These are phyloP conservation scores for Ctenopoma multispine DNA, from an alignment of 2,797 vertebrate species.

Conservation along the genomic window DNA sequence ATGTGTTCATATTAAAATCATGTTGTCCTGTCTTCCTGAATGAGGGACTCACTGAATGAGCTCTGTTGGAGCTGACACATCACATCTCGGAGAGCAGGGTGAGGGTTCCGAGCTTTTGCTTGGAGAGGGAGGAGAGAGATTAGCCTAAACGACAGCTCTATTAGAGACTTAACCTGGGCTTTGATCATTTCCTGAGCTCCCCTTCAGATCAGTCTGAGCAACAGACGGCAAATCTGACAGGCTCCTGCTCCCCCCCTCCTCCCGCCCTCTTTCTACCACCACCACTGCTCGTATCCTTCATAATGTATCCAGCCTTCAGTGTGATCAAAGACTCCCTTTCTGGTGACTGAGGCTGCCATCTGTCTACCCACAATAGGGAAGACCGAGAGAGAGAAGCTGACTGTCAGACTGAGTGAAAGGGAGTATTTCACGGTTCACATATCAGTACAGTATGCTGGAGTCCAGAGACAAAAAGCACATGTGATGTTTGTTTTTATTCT, in stretches of 20 bases:
- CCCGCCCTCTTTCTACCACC: conserved; percentile 3
- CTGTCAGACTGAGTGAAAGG: conserved; percentile 64
- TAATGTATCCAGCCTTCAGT: conserved; percentile 68
- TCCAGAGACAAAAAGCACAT: conserved; percentile 49
- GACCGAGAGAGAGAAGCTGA: conserved; percentile 31
- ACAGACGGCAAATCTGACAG: conserved; percentile 84
- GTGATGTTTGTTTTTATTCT: conserved; percentile 50
- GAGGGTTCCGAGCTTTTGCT: conserved; percentile 72
- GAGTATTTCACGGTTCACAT: conserved; percentile 36
- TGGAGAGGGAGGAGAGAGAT: conserved; percentile 77
- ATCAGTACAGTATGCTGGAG: conserved; percentile 46
- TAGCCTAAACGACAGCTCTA: conserved; percentile 84
- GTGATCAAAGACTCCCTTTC: conserved; percentile 81
- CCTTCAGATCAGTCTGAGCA: conserved; percentile 71
- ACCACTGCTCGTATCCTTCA: conserved; percentile 51
- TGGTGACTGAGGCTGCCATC: conserved; percentile 67
- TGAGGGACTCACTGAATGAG: conserved; percentile 28
- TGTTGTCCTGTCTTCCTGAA: conserved; percentile 29
- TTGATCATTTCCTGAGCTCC: conserved; percentile 85
- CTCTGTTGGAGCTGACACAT: conserved; percentile 22
- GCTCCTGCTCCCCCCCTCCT: conserved; percentile 47
- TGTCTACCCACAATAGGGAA: conserved; percentile 56
- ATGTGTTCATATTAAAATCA: conserved; percentile 30
- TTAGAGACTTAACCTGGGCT: conserved; percentile 86
- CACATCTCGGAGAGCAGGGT: conserved; percentile 36